Conservation (phyloP, 2,113 vertebrate species). For the Salvator merianae region DNA sequence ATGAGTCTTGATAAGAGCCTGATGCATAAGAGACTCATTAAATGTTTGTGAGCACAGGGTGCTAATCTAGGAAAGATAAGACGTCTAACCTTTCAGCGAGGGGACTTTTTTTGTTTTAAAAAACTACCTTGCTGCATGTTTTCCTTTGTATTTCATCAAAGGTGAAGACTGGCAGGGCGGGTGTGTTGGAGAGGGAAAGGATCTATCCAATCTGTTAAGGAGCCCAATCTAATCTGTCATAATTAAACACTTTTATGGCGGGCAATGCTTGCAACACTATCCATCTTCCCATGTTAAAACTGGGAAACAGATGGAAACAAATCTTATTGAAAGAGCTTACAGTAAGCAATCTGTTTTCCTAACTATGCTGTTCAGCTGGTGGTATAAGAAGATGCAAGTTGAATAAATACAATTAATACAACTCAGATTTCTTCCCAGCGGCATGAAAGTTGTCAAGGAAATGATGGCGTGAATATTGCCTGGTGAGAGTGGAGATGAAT, state of each 20-base stretch:
- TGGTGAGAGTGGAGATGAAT: conserved; percentile 25
- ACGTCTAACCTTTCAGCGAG: conserved; percentile 54
- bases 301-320: conserved; percentile 59
- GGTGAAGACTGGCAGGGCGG: conserved; percentile 28
- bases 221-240: conserved; percentile 66
- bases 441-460: conserved; percentile 41
- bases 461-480: conserved; percentile 44
- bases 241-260: conserved; percentile 66
- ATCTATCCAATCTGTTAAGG: conserved; percentile 71
- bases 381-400: conserved; percentile 54
- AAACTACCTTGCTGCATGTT: conserved; percentile 33
- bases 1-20: conserved; percentile 35
- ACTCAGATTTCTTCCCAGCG: conserved; percentile 40
- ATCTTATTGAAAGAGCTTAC: conserved; percentile 55
- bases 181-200: conserved; percentile 56
- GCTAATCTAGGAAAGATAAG: conserved; percentile 70
- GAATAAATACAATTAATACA: conserved; percentile 50
- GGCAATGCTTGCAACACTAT: conserved; percentile 65
- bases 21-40: conserved; percentile 51
- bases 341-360: conserved; percentile 62
- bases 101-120: conserved; percentile 36
- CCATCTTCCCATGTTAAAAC: conserved; percentile 60
- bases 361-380: conserved; percentile 58
- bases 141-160: conserved; percentile 68
- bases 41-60: conserved; percentile 56